These are phyloP conservation scores for Idaea dimidiata DNA, from an alignment of 2,888 invertebrate genomes.

Conservation along the genomic window DNA sequence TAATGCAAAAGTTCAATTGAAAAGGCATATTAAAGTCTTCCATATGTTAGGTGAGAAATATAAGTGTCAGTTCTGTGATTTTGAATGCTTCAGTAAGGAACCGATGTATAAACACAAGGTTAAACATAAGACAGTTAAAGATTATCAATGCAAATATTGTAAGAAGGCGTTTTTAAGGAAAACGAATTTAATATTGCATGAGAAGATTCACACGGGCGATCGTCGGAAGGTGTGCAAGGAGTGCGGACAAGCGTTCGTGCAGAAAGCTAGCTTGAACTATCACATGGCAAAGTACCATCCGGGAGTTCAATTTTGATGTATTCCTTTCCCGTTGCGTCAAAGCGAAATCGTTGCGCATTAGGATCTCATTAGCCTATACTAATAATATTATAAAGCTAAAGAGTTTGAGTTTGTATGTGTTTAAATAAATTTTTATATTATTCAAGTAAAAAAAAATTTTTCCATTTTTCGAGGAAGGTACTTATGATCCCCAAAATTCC, in stretches of 20 bases:
- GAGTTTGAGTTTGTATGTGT: too few relatives aligned
- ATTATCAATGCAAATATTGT: constrained; percentile 67
- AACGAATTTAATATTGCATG: constrained; percentile 53
- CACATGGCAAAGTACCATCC: constrained; percentile 72
- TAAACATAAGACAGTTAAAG: constrained; percentile 65
- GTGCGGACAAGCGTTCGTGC: constrained; percentile 69
- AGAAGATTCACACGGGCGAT: constrained; percentile 67
- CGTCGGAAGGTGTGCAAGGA: constrained; percentile 56
- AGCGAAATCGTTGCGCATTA: too few relatives aligned
- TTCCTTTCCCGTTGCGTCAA: too few relatives aligned
- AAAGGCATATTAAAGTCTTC: constrained; percentile 56
- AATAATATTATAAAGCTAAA: too few relatives aligned
- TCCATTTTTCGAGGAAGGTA: too few relatives aligned
- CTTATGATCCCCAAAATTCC: too few relatives aligned
- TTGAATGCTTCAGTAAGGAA: constrained; percentile 53
- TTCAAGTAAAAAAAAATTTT: too few relatives aligned
- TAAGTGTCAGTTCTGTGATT: constrained; percentile 60
- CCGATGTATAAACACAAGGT: constrained; percentile 61
- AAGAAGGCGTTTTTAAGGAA: constrained; percentile 66
- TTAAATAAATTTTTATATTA: too few relatives aligned
- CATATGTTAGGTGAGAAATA: constrained; percentile 64
- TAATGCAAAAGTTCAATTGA: constrained; percentile 52
- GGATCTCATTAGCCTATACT: too few relatives aligned
- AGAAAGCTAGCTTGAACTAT: constrained; percentile 69
- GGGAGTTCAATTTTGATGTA: constrained; percentile 60